Conservation (phyloP, 2,888 invertebrate species). For the Icerya purchasi region DNA sequence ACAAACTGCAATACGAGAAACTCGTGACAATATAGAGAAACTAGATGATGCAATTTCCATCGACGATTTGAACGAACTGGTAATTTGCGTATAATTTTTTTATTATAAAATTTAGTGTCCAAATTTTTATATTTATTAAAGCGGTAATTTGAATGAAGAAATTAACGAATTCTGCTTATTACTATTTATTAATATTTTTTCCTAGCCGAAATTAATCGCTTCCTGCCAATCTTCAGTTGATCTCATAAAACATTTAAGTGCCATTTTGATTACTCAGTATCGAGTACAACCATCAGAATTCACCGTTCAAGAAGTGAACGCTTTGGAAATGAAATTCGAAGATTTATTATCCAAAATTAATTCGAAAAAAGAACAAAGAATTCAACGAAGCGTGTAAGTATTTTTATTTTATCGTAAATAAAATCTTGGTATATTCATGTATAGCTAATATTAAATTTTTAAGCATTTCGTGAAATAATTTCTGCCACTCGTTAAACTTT, state of each 20-base stretch:
- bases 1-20: constrained; percentile 47
- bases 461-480: too few species aligned
- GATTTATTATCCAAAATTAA: constrained; percentile 36
- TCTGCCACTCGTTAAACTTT: too few species aligned
- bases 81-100: background rate
- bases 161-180: too few species aligned
- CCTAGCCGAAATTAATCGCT: constrained; percentile 44
- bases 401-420: too few species aligned
- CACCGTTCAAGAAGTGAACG: constrained; percentile 20
- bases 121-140: too few species aligned
- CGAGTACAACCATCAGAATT: constrained; percentile 23
- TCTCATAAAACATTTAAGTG: constrained; percentile 55
- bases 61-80: constrained; percentile 4
- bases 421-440: too few species aligned
- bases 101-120: background rate
- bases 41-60: constrained; percentile 29
- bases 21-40: constrained; percentile 40
- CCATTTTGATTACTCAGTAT: constrained; percentile 49
- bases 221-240: constrained; percentile 62
- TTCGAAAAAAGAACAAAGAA: background rate
- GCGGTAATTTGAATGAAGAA: too few species aligned
- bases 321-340: constrained; percentile 32
- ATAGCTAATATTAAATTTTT: too few species aligned
- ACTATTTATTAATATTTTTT: constrained; percentile 1
- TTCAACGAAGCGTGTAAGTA: too few species aligned